These are phyloP conservation scores for Spodoptera picta DNA, from an alignment of 2,888 invertebrate genomes.

Conservation along the genomic window DNA sequence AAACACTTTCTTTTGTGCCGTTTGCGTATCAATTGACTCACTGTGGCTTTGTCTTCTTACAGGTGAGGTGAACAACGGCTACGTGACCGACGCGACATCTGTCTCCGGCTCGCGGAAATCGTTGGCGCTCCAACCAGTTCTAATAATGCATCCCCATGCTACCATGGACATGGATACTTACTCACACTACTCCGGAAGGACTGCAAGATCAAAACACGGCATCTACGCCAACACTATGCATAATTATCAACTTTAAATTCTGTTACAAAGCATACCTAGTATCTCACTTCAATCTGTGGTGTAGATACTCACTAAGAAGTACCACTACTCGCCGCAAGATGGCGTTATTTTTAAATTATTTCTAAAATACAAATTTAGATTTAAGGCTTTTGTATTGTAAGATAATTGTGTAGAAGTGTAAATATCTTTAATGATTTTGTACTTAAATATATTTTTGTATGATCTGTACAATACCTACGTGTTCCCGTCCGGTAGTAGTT, in stretches of 20 bases:
- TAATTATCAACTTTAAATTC: constrained; percentile 90
- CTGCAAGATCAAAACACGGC: constrained; percentile 90
- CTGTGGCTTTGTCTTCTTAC: constrained; percentile 60
- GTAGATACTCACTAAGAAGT: constrained; percentile 22
- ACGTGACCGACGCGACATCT: constrained; percentile 95
- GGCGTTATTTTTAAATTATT: constrained; percentile 59
- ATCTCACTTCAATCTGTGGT: constrained; percentile 8
- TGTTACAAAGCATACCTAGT: constrained; percentile 12
- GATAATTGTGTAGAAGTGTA: constrained; percentile 49
- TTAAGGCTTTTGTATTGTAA: constrained; percentile 29
- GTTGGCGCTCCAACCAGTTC: constrained; percentile 95
- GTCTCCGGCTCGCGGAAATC: constrained; percentile 95
- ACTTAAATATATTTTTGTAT: constrained; percentile 41
- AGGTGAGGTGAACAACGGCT: constrained; percentile 97
- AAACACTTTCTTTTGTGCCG: constrained; percentile 45
- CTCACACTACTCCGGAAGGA: constrained; percentile 93
- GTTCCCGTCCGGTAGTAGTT: constrained; percentile 26
- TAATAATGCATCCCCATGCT: constrained; percentile 92
- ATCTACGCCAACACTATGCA: constrained; percentile 91
- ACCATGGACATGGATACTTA: constrained; percentile 92
- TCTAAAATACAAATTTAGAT: constrained; percentile 32
- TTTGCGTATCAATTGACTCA: constrained; percentile 44
- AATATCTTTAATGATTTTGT: constrained; percentile 45
- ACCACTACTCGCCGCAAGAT: constrained; percentile 50
- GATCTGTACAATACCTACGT: constrained; percentile 47